Evolutionary conservation across 2,113 vertebrate species (phyloP), one percentile per base, ranked within the genome.

Genomic region (Podilymbus podiceps): DNA sequence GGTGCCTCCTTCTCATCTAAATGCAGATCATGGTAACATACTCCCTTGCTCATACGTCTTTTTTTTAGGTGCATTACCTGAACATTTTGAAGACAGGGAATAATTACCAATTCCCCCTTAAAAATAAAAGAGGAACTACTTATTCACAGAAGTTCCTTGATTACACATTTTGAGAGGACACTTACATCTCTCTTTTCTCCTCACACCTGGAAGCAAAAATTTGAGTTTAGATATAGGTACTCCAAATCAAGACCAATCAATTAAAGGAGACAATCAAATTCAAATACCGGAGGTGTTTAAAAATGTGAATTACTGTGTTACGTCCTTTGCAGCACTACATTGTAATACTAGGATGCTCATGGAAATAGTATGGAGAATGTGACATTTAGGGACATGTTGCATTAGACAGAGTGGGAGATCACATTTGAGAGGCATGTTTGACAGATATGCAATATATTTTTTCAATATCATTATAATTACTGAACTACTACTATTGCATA

Each of bases 1-100:
- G 98, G 98, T 28, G 88, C 96, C 10, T 96, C 95, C 25, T 93
- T 96, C 95, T 96, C 91, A 73, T 97, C 94, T 91, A 97, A 56
- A 93, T 98, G 98, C 58, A 93, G 92, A 93, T 95, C 95, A 91
- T 98, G 98, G 98, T 98, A 97, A 97, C 7, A 28, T 23, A 55
- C 5, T 58, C 10, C 24, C 31, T 72, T 94, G 87, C 35, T 85
- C 24, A 49, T 21, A 47, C 5, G 38, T 74, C 49, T 38, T 68
- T 40, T 40, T 40, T 69, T 89, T 47, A 75, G 15, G 8, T 53
- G 20, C 21, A 18, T 68, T 81, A 55, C 17, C 24, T 69, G 6
- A 66, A 38, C 31, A 78, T 59, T 89, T 42, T 69, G n/a, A 72
- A 80, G 50, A 50, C 35, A 38, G 30, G n/a, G 20, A 31, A 80